phyloP scores from a whole-genome alignment of 2,113 vertebrate genomes.

The Erythrocercus mccallii region DNA sequence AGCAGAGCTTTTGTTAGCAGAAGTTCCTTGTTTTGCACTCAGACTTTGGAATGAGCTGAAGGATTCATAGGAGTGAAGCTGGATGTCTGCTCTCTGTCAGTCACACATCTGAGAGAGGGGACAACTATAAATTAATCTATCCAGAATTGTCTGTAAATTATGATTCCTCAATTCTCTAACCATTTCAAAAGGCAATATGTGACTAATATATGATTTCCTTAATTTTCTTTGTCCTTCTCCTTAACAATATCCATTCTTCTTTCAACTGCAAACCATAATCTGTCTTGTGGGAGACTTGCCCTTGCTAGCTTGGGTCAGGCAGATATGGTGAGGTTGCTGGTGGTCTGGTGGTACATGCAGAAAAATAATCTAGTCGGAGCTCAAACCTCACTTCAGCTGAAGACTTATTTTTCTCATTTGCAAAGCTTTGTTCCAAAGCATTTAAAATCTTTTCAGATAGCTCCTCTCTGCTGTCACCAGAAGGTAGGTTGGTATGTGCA shows the following conservation, averaged over 20 bases:
- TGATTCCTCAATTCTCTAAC: neutral
- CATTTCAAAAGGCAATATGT: neutral
- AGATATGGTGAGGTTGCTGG: neutral
- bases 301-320: neutral
- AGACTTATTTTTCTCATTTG: neutral
- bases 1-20: neutral
- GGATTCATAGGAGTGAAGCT: neutral
- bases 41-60: neutral
- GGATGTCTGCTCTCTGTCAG: neutral
- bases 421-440: neutral
- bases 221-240: neutral
- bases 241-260: neutral
- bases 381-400: neutral
- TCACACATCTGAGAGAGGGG: neutral
- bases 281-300: neutral
- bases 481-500: neutral
- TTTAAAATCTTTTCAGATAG: neutral
- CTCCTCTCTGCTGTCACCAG: neutral
- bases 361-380: neutral
- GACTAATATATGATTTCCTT: neutral
- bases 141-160: neutral
- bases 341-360: neutral
- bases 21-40: neutral
- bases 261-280: neutral
- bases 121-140: neutral